These are phyloP conservation scores for Hesperophylax magnus DNA, from an alignment of 1,140 invertebrate species.

Conservation along the genomic window DNA sequence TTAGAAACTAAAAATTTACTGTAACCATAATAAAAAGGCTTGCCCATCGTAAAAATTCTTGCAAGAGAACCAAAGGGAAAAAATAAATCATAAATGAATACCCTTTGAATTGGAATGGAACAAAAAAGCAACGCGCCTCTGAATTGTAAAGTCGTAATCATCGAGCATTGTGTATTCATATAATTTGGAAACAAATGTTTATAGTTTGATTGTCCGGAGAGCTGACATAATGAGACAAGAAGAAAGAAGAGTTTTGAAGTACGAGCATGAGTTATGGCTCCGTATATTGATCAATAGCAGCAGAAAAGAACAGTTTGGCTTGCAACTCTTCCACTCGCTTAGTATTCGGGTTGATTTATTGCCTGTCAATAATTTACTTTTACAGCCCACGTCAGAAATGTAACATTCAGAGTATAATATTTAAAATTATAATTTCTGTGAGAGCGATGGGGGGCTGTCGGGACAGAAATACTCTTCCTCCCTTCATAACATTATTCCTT, in stretches of 20 bases:
- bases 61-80: not conserved
- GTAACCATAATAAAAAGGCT: too few species aligned
- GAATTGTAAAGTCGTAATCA: slow-evolving; percentile 12
- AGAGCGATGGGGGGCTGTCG: slow-evolving; percentile 32
- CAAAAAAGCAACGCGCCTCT: not conserved
- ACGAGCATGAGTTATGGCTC: slow-evolving; percentile 47
- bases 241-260: slow-evolving; percentile 24
- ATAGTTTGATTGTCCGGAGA: slow-evolving; percentile 16
- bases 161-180: not conserved
- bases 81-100: not conserved
- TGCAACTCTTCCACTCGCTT: slow-evolving; percentile 38
- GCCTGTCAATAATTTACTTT: slow-evolving; percentile 51
- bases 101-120: not conserved
- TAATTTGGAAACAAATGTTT: slow-evolving; percentile 18
- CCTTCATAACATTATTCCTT: slow-evolving; percentile 27
- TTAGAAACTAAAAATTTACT: too few species aligned
- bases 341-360: slow-evolving; percentile 44
- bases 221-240: slow-evolving; percentile 36
- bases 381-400: slow-evolving; percentile 50
- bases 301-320: slow-evolving; percentile 18
- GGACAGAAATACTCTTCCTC: slow-evolving; percentile 22
- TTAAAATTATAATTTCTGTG: slow-evolving; percentile 46
- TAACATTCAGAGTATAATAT: slow-evolving; percentile 48
- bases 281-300: slow-evolving; percentile 46
- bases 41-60: too few species aligned